Conservation (phyloP, 2,888 invertebrate species). For the Hipparchia sbordonii region DNA sequence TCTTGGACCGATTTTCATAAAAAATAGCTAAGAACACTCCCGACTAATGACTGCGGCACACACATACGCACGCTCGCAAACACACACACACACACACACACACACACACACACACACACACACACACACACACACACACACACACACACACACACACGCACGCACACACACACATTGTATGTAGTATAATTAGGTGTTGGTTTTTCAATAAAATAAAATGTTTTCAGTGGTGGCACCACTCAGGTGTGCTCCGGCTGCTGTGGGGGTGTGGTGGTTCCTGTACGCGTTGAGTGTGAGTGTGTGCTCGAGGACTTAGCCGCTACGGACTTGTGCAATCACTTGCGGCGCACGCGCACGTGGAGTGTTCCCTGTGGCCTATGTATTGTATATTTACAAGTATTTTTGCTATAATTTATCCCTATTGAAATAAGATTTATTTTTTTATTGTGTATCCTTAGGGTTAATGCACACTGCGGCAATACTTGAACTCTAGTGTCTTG, state of each 20-base stretch:
- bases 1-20: too few species aligned
- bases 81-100: too few species aligned
- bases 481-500: not conserved
- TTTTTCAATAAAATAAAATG: not conserved
- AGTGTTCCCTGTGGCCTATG: constrained; percentile 49
- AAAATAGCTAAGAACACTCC: too few species aligned
- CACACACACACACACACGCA: too few species aligned
- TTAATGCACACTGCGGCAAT: constrained; percentile 11
- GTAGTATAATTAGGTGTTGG: too few species aligned
- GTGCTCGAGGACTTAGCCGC: constrained; percentile 32
- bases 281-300: constrained; percentile 18
- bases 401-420: constrained; percentile 79
- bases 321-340: constrained; percentile 39
- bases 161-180: too few species aligned
- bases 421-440: constrained; percentile 72
- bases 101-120: too few species aligned
- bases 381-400: constrained; percentile 67
- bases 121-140: too few species aligned
- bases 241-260: constrained; percentile 9
- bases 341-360: constrained; percentile 34
- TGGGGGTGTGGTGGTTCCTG: constrained; percentile 9
- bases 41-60: too few species aligned
- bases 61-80: too few species aligned
- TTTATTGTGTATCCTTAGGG: constrained; percentile 52
- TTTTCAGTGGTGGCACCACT: constrained; percentile 20